Evolutionary conservation across 2,113 vertebrate species (phyloP), one percentile per base, ranked within the genome.

Genomic region (Sinocyclocheilus anophthalmus): DNA sequence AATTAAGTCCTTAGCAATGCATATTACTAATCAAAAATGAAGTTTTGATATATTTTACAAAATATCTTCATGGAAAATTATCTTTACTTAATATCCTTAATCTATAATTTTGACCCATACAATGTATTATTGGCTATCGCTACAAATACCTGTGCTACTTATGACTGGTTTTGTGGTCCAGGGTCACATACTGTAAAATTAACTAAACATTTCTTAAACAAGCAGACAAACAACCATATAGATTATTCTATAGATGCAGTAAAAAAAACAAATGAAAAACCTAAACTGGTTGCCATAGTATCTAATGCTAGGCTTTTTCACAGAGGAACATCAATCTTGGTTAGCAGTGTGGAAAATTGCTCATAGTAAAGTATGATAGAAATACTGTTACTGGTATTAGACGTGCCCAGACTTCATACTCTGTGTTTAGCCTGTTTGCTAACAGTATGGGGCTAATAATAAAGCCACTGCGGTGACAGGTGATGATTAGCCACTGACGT

Each of bases 401-500:
- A 77, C 26, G 26, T 77, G 76, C 18, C 26, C 50, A 77, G 76
- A 77, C 26, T 77, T 77, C 76, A 77, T 53, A 30, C 48, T 55
- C 50, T 5, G 45, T 77, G 50, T 55, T 55, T 77, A 77, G 48
- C 26, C 16, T 55, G 76, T 77, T 77, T 77, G 76, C 76, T 77
- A 77, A 77, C 26, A 55, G 26, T 77, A 55, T 33, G 76, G 76
- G 50, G 76, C 3, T 53, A 30, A 75, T 75, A 76, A 76, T 76
- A 48, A 70, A 76, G 72, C 42, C 42, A 48, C 22, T 11, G 42
- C 6, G 2, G 5, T 50, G 73, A 76, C 73, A 50, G 73, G 42
- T 2, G 42, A 33, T 77, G 76, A 77, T 77, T 77, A 77, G 48
- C 50, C 48, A 20, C 76, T 55, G 24, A 77, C 76, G 2, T 53